Conservation (phyloP, 2,113 vertebrate species). For the Gymnogyps californianus region DNA sequence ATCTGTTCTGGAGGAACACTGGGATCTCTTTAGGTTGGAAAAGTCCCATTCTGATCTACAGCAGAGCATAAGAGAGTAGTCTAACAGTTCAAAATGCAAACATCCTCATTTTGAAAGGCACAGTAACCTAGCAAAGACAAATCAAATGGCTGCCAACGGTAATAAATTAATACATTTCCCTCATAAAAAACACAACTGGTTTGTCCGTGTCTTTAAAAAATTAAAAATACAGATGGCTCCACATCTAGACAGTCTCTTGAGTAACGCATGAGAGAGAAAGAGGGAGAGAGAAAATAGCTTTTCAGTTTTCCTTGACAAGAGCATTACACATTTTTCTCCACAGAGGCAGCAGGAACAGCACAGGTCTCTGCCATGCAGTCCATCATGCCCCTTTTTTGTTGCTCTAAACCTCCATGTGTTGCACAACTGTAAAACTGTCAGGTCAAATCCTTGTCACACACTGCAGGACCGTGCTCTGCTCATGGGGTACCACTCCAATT, state of each 20-base stretch:
- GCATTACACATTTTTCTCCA: neutral
- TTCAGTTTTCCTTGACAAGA: neutral
- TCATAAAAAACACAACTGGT: neutral
- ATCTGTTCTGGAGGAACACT: neutral
- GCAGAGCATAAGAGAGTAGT: neutral
- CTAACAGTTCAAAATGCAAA: neutral
- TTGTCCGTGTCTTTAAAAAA: neutral
- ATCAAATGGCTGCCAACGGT: too few relatives aligned
- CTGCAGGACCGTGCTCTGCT: neutral
- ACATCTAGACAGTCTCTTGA: neutral
- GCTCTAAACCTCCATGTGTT: conserved; percentile 23
- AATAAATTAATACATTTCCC: neutral
- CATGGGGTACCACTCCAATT: conserved; percentile 9
- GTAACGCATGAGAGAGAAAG: neutral
- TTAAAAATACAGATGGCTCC: neutral
- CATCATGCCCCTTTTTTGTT: neutral
- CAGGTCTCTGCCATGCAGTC: neutral
- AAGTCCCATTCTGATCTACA: neutral
- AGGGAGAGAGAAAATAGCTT: neutral
- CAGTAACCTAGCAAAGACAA: neutral
- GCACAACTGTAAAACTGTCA: conserved; percentile 48
- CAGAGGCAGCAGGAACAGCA: neutral
- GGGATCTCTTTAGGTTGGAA: neutral
- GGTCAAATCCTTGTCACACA: conserved; percentile 54
- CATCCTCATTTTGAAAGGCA: neutral